Base-by-base conservation (phyloP, 2,113 vertebrate genomes). In the Thamnaconus septentrionalis region DNA sequence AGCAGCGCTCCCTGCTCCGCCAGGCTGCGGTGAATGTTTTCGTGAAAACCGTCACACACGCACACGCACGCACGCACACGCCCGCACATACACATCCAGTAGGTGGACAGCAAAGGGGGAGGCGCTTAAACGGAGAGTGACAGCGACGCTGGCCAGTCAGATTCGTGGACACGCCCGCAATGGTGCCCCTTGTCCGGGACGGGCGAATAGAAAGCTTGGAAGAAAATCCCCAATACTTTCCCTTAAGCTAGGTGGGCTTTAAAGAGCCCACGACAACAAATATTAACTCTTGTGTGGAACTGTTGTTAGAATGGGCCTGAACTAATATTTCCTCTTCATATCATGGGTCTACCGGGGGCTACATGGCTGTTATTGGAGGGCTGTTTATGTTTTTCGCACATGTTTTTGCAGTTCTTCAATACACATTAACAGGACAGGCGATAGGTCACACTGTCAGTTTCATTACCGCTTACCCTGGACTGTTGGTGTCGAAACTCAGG, bases 1-100 rank as follows among this genome's bases (percentile, higher is more conserved):
- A 7, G 53, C 66, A 8, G 54, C 18, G 59, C 49, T 60, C 57
- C 3, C 55, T 56, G 57, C 5, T 54, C 41, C 81, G 81, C 18
- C 74, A 81, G 72, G 60, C 78, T 79, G 78, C 70, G 68, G 81
- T 77, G 54, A 72, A 66, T 78, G 76, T 87, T 87, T 85, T 84
- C 76, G 73, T 66, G 73, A 66, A 87, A 87, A 84, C 58, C 76
- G 56, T 72, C 49, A 52, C 49, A 61, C 3, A 48, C 66, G 67
- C 61, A n/a, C 49, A 52, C 49, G 60, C 3, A 48, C 66, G 67
- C 18, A 31, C 18, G 18, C 18, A 31, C 18, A 31, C 18, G 18
- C 18, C 18, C 18, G 18, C 18, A 31, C 18, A 31, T 68, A 51
- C 59, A 62, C 69, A 55, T 50, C 59, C 75, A 69, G 77, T 71